Evolutionary conservation across 2,888 invertebrate species (phyloP).

Genomic region (Rhyacophila evoluta): DNA sequence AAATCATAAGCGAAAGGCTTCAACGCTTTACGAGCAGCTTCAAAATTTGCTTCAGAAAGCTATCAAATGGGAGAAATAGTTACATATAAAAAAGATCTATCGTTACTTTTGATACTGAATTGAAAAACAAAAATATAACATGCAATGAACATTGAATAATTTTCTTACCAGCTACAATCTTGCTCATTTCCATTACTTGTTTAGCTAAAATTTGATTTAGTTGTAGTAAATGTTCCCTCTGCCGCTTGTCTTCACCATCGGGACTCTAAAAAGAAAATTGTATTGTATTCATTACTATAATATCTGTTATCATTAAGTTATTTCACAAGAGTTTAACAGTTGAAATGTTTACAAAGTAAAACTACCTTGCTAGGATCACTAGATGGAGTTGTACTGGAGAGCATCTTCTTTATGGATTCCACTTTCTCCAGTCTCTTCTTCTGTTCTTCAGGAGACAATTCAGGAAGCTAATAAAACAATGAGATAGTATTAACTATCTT

Average conservation of each 20-base stretch:
- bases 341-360: not conserved
- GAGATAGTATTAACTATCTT: too few species aligned
- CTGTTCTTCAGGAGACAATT: constrained; percentile 87
- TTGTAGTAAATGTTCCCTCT: constrained; percentile 89
- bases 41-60: not conserved
- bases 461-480: constrained; percentile 86
- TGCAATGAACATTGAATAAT: not conserved
- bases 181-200: constrained; percentile 95
- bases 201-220: constrained; percentile 93
- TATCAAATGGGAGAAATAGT: not conserved
- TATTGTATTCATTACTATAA: too few species aligned
- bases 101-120: not conserved
- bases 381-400: constrained; percentile 78
- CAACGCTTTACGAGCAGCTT: constrained; percentile 20
- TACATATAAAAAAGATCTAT: not conserved
- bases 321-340: constrained; percentile 50
- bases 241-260: constrained; percentile 85
- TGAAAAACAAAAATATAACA: constrained; percentile 12
- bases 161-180: constrained; percentile 90
- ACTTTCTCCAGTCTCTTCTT: constrained; percentile 87
- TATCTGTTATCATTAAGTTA: too few species aligned
- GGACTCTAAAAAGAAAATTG: constrained; percentile 75
- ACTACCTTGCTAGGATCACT: constrained; percentile 66
- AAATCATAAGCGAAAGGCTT: constrained; percentile 15
- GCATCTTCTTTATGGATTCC: constrained; percentile 91